Conservation (phyloP, 2,888 invertebrate species). For the Euproctis similis region DNA sequence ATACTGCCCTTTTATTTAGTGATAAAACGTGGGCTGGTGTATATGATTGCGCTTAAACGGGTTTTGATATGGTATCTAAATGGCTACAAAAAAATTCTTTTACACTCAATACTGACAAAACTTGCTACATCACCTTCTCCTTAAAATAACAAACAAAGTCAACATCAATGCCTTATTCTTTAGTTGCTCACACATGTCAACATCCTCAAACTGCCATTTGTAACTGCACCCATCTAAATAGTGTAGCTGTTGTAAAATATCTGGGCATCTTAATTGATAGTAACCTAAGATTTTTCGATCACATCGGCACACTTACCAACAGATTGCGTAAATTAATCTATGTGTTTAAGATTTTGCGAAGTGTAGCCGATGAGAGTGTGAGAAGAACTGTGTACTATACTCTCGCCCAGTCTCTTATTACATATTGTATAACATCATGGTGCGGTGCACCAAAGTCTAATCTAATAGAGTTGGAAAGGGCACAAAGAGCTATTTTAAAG, state of each 20-base stretch:
- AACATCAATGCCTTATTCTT: not conserved
- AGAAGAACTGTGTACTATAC: not conserved
- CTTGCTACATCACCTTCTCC: not conserved
- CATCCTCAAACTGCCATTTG: not conserved
- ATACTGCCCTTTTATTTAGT: not conserved
- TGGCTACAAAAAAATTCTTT: not conserved
- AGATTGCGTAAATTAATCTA: not conserved
- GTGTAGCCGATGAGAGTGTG: not conserved
- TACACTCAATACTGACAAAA: not conserved
- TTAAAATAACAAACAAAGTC: not conserved
- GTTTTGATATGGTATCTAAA: not conserved
- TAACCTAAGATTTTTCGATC: not conserved
- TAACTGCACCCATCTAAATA: not conserved
- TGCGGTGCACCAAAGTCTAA: not conserved
- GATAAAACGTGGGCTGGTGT: not conserved
- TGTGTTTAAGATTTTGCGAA: not conserved
- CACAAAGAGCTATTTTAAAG: conserved; percentile 1
- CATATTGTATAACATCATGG: conserved; percentile 1
- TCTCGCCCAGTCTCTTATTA: not conserved
- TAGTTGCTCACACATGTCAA: not conserved
- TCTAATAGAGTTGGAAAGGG: not conserved
- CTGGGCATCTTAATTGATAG: not conserved
- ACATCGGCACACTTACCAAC: not conserved
- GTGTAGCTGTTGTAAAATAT: not conserved
- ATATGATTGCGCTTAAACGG: not conserved